Evolutionary conservation across 2,113 vertebrate genomes (phyloP).

Genomic region (Lepidothrix coronata): DNA sequence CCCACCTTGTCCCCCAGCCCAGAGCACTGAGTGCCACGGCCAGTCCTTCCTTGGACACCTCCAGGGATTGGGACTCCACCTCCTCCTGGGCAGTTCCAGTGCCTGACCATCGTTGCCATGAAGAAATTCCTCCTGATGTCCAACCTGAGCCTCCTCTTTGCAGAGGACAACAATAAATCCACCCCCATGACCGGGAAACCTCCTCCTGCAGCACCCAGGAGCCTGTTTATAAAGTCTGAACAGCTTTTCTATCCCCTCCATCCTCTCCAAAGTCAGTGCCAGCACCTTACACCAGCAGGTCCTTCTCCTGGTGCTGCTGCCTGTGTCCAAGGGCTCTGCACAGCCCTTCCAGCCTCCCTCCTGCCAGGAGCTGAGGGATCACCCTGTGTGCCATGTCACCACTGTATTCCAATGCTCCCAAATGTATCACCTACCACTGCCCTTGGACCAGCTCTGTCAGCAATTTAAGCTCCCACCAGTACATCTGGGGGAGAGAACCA

Average conservation of each 20-base stretch:
- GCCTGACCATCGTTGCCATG: neutral
- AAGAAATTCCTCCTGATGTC: neutral
- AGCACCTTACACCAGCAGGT: neutral
- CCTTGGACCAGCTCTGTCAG: neutral
- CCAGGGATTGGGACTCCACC: neutral
- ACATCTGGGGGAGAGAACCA: neutral
- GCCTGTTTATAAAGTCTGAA: neutral
- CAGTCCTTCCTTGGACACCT: accelerated
- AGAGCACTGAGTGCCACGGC: neutral
- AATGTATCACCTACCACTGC: neutral
- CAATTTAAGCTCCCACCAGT: neutral
- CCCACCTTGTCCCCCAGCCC: neutral
- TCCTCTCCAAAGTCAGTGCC: neutral
- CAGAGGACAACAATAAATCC: neutral
- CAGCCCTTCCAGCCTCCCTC: neutral
- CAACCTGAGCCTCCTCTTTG: neutral
- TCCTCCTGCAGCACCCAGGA: neutral
- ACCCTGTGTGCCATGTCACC: neutral
- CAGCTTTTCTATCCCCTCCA: neutral
- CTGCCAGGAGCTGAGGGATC: neutral
- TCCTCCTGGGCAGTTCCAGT: neutral
- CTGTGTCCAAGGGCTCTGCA: neutral
- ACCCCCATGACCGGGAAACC: neutral
- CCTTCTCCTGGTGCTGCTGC: neutral
- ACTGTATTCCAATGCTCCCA: neutral